A percentile compares a stretch with the other conserved stretches of the same genome.
Evolutionary conservation across 2,113 vertebrate genomes (phyloP).

Genomic region (Leptobrachium leishanense): DNA sequence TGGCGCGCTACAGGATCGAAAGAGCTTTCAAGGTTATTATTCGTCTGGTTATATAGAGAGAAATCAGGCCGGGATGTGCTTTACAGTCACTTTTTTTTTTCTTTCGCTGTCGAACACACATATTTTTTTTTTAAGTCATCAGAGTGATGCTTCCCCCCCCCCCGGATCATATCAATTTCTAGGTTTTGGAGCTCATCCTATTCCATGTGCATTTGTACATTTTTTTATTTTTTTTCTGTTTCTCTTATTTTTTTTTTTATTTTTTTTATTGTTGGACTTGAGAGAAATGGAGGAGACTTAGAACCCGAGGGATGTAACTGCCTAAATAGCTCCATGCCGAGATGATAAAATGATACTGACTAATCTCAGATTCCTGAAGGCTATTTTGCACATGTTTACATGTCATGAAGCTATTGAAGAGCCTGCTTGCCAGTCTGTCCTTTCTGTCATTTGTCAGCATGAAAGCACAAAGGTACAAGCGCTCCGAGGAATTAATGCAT

Average conservation of each 20-base stretch:
- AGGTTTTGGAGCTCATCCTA: constrained; percentile 37
- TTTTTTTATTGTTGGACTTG: constrained; percentile 18
- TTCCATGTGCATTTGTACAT: too few species aligned
- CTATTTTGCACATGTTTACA: constrained; percentile 47
- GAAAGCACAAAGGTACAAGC: constrained; percentile 27
- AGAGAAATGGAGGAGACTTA: constrained; percentile 49
- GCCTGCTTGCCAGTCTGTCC: constrained; percentile 21
- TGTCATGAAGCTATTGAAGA: constrained; percentile 52
- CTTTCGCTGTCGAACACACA: too few species aligned
- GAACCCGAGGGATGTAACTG: constrained; percentile 55
- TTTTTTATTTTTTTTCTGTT: background rate
- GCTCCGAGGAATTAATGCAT: constrained; percentile 9
- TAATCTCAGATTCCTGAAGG: constrained; percentile 49
- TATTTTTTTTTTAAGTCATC: too few species aligned
- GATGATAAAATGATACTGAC: constrained; percentile 51
- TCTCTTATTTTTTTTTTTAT: constrained; percentile 5
- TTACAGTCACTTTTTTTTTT: too few species aligned
- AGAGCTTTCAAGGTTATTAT: background rate
- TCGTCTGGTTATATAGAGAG: background rate
- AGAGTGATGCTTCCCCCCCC: too few species aligned
- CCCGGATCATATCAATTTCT: background rate
- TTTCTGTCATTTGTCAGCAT: constrained; percentile 51
- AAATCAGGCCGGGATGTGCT: too few species aligned
- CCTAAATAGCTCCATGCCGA: constrained; percentile 56
- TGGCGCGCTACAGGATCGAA: background rate